Evolutionary conservation across 2,888 invertebrate species (phyloP), one percentile per base, ranked within the genome.

Genomic region (Smittia aterrima): DNA sequence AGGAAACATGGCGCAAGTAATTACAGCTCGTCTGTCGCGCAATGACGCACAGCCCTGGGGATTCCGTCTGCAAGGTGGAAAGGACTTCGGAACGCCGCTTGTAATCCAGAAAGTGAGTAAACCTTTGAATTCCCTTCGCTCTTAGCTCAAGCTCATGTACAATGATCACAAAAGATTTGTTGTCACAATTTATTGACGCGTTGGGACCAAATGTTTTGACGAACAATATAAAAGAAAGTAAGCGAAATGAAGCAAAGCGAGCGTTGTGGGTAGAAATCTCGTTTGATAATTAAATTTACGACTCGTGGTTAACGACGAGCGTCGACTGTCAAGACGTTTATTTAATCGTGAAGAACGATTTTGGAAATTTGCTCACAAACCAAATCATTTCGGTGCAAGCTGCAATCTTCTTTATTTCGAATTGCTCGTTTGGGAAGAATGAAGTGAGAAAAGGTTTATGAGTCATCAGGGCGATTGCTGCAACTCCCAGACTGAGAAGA

Each of bases 11-110:
- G 91, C 93, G 84, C 91, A 92, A 86, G 85, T 92, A 83, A 87
- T 94, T 83, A 92, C 91, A 86, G 90, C 96, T 85, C 92, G 93
- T 83, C 86, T 96, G 81, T 90, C 88, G 81, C 91, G 95, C 84
- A 89, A 90, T 81, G 93, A 93, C 81, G 89, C 90, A 78, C 89
- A 92, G 83, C 93, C 94, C 75, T 91, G 96, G 89, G 96, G 96
- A 78, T 96, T 96, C 84, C 89, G 96, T 79, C 87, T 96, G 77
- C 95, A 96, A 84, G 95, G 95, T 77, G 95, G 95, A 78, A 92
- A 92, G 85, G 96, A 96, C 86, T 96, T 95, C 83, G 93, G 92
- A 79, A 90, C 92, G 78, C 95, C 95, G 41, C 88, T 96, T 78
- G 88, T 93, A 81, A 91, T 96, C 77, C 95, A 95, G 84, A 96